Evolutionary conservation across 2,113 vertebrate species (phyloP).

Genomic region (Melanerpes aurifrons): DNA sequence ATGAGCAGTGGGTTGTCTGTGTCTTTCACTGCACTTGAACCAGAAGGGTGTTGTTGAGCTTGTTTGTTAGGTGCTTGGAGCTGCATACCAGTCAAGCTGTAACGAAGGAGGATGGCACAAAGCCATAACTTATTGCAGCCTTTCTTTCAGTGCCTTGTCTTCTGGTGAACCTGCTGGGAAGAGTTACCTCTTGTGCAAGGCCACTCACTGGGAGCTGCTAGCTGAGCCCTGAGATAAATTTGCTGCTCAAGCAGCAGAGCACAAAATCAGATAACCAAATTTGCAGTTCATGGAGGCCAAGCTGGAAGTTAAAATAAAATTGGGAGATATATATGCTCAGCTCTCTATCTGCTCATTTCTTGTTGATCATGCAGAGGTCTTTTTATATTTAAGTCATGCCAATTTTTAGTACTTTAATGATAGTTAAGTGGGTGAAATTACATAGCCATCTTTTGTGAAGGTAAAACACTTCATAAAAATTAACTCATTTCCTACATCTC

Average conservation of each 20-base stretch:
- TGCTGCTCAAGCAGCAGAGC: not conserved
- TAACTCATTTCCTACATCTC: not conserved
- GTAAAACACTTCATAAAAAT: not conserved
- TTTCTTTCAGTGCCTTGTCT: not conserved
- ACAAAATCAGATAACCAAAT: not conserved
- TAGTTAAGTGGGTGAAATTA: constrained; percentile 2
- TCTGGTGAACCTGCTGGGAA: not conserved
- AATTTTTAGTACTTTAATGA: not conserved
- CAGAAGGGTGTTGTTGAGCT: not conserved
- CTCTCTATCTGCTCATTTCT: not conserved
- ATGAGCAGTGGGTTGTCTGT: not conserved
- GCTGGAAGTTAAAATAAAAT: constrained; percentile 13
- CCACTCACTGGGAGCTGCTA: not conserved
- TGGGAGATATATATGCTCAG: not conserved
- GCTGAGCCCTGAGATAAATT: not conserved
- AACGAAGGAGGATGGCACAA: not conserved
- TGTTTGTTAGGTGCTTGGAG: not conserved
- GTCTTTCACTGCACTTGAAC: not conserved
- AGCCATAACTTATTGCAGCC: fast-evolving
- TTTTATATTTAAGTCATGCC: not conserved
- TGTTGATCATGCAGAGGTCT: not conserved
- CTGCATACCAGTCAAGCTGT: not conserved
- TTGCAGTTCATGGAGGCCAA: not conserved
- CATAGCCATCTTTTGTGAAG: not conserved
- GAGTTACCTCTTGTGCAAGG: not conserved